Evolutionary conservation across 2,113 vertebrate species (phyloP), one percentile per base, ranked within the genome.

Genomic region (Synodontis membranacea): DNA sequence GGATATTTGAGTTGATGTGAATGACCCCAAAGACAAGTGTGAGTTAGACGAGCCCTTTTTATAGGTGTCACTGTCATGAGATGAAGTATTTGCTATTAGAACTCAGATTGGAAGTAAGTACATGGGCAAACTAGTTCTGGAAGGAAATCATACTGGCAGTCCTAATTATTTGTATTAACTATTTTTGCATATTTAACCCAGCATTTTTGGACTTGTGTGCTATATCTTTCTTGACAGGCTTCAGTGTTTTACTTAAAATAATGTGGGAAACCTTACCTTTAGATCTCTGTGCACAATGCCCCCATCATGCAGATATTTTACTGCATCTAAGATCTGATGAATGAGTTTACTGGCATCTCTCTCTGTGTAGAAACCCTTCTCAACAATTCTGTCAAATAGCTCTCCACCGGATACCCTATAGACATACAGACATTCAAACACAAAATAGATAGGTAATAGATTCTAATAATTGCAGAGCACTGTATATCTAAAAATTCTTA

Each of bases 311-410:
- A 99, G 96, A 88, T 99, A 99, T 90, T 97, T 98, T 84, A 99
- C 98, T 0, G 98, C 98, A 0, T 99, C 97, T 2, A 99, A 92
- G 88, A 99, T 97, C 95, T 99, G 98, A 88, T 94, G 95, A 92
- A 99, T 99, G 92, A 99, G 97, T 86, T 97, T 90, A 60, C 98
- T 99, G 94, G 98, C 98, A 0, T 99, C 98, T 89, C 97, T 95
- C 91, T 99, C 98, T 0, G 98, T 99, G 93, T 99, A 99, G 94
- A 99, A 99, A 7, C 98, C 98, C 91, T 99, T 99, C 91, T 99
- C 98, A 89, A 99, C 97, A 0, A 99, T 99, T 92, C 98, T 95
- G 93, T 99, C 98, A 14, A 99, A 99, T 84, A 99, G 93, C 84
- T 99, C 98, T 0, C 98, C 98, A 0, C 98, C 98, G 0, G 98